Conservation (phyloP, 1,140 invertebrate genomes). For the Andrena cerasifolii region DNA sequence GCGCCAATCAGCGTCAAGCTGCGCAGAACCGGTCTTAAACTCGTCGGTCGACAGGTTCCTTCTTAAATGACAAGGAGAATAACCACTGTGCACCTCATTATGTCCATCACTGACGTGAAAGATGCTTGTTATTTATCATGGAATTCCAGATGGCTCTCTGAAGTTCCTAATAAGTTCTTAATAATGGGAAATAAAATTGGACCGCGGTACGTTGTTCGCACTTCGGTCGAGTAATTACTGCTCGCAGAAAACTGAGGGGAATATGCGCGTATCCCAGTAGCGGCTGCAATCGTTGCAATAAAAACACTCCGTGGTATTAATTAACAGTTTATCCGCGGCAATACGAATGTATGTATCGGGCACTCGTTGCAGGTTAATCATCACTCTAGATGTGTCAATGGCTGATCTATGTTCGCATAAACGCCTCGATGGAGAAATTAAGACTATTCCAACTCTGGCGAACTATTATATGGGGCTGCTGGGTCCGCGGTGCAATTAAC, state of each 20-base stretch:
- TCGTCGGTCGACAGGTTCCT: too few species aligned
- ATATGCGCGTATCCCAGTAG: neutral
- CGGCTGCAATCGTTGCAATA: neutral
- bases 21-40: too few species aligned
- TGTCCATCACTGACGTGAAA: too few species aligned
- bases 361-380: neutral
- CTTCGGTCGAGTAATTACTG: neutral
- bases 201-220: neutral
- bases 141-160: neutral
- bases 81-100: too few species aligned
- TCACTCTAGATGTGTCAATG: neutral
- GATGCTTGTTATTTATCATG: too few species aligned
- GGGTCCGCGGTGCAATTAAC: conserved; percentile 42
- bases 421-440: neutral
- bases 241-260: neutral
- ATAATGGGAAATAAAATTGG: neutral
- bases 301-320: neutral
- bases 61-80: too few species aligned
- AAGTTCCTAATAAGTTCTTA: neutral
- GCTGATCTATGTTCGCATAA: neutral
- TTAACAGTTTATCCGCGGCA: neutral
- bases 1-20: too few species aligned
- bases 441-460: neutral
- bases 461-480: neutral
- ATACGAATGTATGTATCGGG: neutral